A percentile compares a stretch with the other conserved stretches of the same genome.
Evolutionary conservation across 2,113 vertebrate species (phyloP).

Genomic region (Brachionichthys hirsutus): DNA sequence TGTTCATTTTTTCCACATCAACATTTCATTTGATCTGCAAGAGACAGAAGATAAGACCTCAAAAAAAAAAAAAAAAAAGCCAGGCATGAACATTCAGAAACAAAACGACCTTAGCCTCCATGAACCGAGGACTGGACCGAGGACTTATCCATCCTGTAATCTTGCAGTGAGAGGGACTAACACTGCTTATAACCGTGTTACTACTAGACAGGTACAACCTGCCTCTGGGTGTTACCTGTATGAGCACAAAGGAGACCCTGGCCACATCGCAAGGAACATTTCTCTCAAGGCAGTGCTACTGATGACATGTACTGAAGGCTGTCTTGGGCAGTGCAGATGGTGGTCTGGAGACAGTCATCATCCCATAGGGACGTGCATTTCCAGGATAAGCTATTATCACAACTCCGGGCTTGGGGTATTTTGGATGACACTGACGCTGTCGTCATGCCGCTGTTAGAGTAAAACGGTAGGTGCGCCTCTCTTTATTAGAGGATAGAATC

Average conservation of each 20-base stretch:
- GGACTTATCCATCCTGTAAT: not conserved
- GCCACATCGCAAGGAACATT: not conserved
- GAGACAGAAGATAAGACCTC: conserved; percentile 23
- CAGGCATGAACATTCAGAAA: conserved; percentile 13
- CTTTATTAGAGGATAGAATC: conserved; percentile 7
- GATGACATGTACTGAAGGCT: conserved; percentile 7
- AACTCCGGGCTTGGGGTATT: not conserved
- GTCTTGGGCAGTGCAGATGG: conserved; percentile 11
- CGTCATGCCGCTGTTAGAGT: not conserved
- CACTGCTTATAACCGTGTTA: too few relatives aligned
- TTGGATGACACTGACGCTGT: not conserved
- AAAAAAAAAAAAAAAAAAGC: not conserved
- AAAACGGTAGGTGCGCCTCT: not conserved
- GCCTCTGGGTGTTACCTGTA: too few relatives aligned
- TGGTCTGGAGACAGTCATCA: conserved; percentile 7
- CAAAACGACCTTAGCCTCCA: conserved; percentile 15
- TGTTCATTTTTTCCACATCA: conserved; percentile 88
- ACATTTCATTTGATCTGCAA: conserved; percentile 79
- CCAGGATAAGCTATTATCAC: not conserved
- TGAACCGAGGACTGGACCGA: not conserved
- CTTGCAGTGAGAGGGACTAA: too few relatives aligned
- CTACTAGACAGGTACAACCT: too few relatives aligned
- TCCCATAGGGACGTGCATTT: not conserved
- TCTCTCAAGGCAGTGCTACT: not conserved
- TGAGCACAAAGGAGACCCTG: not conserved